A percentile compares a stretch with the other conserved stretches of the same genome.
Conservation (phyloP, 2,888 invertebrate genomes). For the Chloroclysta siterata region DNA sequence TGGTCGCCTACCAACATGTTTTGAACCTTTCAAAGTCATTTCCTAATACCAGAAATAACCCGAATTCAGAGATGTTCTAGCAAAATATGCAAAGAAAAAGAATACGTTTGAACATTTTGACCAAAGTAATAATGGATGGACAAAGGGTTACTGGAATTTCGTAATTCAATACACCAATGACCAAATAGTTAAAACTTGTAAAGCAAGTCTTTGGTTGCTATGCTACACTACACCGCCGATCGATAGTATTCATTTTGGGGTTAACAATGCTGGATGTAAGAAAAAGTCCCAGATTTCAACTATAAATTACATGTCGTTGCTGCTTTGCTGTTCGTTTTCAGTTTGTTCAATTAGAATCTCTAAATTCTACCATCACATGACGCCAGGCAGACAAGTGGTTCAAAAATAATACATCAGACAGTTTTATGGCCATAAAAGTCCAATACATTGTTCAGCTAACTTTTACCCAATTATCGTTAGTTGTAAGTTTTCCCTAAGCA, state of each 20-base stretch:
- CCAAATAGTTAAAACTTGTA: slow-evolving; percentile 22
- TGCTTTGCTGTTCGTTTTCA: too few relatives aligned
- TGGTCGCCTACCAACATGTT: slow-evolving; percentile 14
- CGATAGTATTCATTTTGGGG: too few relatives aligned
- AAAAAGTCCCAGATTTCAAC: too few relatives aligned
- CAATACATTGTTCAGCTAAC: neutral
- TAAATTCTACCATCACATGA: neutral
- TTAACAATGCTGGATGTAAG: too few relatives aligned
- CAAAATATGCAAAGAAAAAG: slow-evolving; percentile 1
- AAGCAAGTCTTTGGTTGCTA: slow-evolving; percentile 12
- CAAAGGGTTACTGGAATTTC: neutral
- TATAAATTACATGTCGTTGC: too few relatives aligned
- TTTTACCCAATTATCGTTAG: neutral
- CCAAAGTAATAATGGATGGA: neutral
- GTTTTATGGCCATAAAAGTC: neutral
- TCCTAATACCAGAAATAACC: slow-evolving; percentile 26
- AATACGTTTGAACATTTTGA: neutral
- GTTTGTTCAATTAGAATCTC: too few relatives aligned
- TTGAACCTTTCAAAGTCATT: slow-evolving; percentile 34
- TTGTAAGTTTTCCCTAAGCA: too few relatives aligned
- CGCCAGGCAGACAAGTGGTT: neutral
- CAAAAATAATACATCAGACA: neutral
- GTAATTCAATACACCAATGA: slow-evolving; percentile 11
- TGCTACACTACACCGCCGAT: neutral
- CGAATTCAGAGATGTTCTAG: neutral